Base-by-base conservation (phyloP, 2,797 vertebrate species). In the Spea hammondii region DNA sequence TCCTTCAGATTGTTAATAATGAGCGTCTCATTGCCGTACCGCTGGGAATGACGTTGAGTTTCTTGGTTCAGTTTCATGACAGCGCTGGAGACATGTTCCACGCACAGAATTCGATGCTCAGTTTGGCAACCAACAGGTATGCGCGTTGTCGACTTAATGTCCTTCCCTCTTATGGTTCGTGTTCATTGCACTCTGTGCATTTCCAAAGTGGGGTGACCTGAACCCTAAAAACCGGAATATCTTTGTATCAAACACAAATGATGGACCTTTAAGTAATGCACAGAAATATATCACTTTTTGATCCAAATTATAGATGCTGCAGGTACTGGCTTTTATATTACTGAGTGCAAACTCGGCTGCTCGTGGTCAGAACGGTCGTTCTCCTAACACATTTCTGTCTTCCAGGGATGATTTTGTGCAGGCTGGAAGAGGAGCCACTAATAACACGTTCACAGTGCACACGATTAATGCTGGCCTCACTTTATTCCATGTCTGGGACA, bases 351-450 rank as follows among this genome's bases (percentile, higher is more conserved):
- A 32, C 32, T 1, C 32, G 32, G 32, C 32, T 32, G 32, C 32
- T 32, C 32, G 32, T 32, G 32, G 2, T 32, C 32, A 32, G 32
- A 32, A 32, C 32, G 32, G 32, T 32, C 32, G 32, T 32, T 32
- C 32, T 32, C 32, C 32, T 32, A 32, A 32, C 32, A 32, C 32
- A 32, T 10, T 48, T 47, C 5, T 54, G n/a, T 10, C 67, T 13
- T 44, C 49, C 83, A 99, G 98, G 76, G 97, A 98, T 4, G 97
- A 99, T 86, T 92, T 98, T 4, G 92, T 99, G 64, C 96, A 98
- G 85, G 86, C 98, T 0, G 91, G 92, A 12, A 90, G 90, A 66
- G 97, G 96, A 17, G 76, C 90, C 0, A 79, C 85, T 67, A 99
- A 99, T 89, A 86, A 93, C 86, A 96, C 95, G 0, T 91, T 98